Percentiles rank a stretch among this genome's conserved stretches.
Evolutionary conservation across 1,140 invertebrate species (phyloP).

Genomic region (Drosophila albomicans): DNA sequence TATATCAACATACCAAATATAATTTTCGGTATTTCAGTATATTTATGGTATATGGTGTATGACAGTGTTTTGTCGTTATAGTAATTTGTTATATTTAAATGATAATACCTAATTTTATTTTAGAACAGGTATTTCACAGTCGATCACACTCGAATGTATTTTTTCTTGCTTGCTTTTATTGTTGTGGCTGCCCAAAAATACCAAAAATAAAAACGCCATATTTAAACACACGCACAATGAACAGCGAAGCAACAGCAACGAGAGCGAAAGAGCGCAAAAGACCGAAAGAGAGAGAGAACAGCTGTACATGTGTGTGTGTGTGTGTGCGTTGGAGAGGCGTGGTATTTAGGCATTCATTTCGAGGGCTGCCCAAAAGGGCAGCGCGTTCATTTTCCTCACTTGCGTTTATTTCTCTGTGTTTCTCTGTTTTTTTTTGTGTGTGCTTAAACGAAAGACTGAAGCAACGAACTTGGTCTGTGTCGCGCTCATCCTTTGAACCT

Average conservation of each 20-base stretch:
- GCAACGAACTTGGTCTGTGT: constrained; percentile 46
- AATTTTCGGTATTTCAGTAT: no score
- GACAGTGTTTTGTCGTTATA: no score
- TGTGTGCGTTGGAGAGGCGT: constrained; percentile 58
- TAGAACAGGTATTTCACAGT: no score
- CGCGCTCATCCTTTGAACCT: constrained; percentile 78
- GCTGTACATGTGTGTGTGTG: constrained; percentile 29
- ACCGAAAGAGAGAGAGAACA: constrained; percentile 20
- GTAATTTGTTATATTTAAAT: no score
- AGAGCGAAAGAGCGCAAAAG: constrained; percentile 28
- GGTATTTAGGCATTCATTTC: constrained; percentile 75
- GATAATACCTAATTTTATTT: no score
- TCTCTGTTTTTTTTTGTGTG: constrained; percentile 21
- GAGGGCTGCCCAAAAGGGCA: constrained; percentile 63
- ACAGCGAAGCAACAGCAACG: constrained; percentile 3
- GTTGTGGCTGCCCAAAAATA: constrained; percentile 12
- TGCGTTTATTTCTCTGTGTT: constrained; percentile 10
- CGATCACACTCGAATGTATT: no score
- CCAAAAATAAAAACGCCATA: constrained; percentile 65
- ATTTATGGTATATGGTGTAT: no score
- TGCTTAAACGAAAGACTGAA: constrained; percentile 50
- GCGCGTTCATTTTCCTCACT: constrained; percentile 59
- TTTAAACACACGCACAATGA: constrained; percentile 57
- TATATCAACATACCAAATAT: no score
- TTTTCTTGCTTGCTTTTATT: not conserved